Percentiles rank a stretch among this genome's conserved stretches.
phyloP scores from a whole-genome alignment of 2,888 invertebrate species.

The Xestobium rufovillosum region DNA sequence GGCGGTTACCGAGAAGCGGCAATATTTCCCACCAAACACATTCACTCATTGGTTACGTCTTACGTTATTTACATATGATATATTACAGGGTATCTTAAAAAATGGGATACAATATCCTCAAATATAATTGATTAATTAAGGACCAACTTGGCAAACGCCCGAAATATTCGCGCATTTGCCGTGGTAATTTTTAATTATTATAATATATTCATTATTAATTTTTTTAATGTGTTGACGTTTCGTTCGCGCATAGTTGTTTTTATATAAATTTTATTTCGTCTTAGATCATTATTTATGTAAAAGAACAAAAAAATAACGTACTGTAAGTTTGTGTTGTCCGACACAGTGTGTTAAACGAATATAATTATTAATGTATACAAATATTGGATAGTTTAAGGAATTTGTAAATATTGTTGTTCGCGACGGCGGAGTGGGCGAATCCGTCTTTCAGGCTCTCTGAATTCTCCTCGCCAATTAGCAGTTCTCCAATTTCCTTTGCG shows the following conservation, averaged over 20 bases:
- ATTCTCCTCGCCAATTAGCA: no score
- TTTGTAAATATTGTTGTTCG: constrained; percentile 42
- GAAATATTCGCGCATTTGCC: constrained; percentile 34
- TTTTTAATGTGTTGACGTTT: constrained; percentile 26
- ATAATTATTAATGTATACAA: constrained; percentile 39
- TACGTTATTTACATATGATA: constrained; percentile 44
- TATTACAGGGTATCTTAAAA: constrained; percentile 47
- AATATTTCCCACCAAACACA: constrained; percentile 43
- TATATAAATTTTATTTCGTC: constrained; percentile 38
- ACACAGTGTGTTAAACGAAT: constrained; percentile 33
- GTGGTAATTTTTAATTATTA: constrained; percentile 36
- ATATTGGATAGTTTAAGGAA: constrained; percentile 39
- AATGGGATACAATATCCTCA: constrained; percentile 46
- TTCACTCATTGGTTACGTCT: constrained; percentile 44
- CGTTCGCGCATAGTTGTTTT: constrained; percentile 34
- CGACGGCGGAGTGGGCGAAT: background rate
- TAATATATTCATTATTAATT: constrained; percentile 31
- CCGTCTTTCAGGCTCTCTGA: no score
- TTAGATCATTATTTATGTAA: constrained; percentile 33
- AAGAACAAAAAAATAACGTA: constrained; percentile 37
- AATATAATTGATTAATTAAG: constrained; percentile 42
- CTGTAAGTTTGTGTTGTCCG: constrained; percentile 36
- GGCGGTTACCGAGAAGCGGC: constrained; percentile 48
- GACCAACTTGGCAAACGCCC: constrained; percentile 40
- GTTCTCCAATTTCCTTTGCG: no score